These are phyloP conservation scores for Anoplius nigerrimus DNA, from an alignment of 2,888 invertebrate genomes.

Conservation along the genomic window DNA sequence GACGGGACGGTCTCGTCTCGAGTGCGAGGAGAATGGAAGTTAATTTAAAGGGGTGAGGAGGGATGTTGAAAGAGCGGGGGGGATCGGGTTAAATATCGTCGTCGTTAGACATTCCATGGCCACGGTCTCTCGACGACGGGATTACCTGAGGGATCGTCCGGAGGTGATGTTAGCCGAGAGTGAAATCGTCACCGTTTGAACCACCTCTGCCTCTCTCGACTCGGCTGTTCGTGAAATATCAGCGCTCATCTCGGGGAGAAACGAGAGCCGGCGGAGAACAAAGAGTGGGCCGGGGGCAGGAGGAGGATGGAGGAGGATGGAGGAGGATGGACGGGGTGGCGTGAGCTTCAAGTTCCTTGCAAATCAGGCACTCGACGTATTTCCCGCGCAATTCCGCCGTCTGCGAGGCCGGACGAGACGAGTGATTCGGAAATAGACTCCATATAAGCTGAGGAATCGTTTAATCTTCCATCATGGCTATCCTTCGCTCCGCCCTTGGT, in stretches of 20 bases:
- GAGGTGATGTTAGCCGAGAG: constrained; percentile 43
- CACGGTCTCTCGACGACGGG: too few species aligned
- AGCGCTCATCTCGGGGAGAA: background rate
- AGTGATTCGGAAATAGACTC: background rate
- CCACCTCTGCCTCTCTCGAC: constrained; percentile 17
- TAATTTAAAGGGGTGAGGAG: too few species aligned
- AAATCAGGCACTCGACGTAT: constrained; percentile 11
- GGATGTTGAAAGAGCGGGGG: too few species aligned
- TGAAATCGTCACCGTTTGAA: constrained; percentile 28
- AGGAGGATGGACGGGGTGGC: background rate
- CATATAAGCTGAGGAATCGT: background rate
- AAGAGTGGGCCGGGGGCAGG: background rate
- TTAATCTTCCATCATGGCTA: background rate
- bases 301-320: background rate
- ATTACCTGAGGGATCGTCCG: constrained; percentile 30
- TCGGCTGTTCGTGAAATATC: constrained; percentile 21
- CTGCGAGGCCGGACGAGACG: background rate
- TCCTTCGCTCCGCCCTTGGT: background rate
- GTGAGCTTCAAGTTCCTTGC: constrained; percentile 21
- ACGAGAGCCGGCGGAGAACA: background rate
- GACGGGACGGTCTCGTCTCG: too few species aligned
- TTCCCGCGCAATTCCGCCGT: background rate
- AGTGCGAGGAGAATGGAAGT: too few species aligned
- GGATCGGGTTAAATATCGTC: too few species aligned
- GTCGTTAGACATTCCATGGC: too few species aligned